A percentile compares a stretch with the other conserved stretches of the same genome.
Conservation (phyloP, 2,797 vertebrate species). For the Setipinna tenuifilis region DNA sequence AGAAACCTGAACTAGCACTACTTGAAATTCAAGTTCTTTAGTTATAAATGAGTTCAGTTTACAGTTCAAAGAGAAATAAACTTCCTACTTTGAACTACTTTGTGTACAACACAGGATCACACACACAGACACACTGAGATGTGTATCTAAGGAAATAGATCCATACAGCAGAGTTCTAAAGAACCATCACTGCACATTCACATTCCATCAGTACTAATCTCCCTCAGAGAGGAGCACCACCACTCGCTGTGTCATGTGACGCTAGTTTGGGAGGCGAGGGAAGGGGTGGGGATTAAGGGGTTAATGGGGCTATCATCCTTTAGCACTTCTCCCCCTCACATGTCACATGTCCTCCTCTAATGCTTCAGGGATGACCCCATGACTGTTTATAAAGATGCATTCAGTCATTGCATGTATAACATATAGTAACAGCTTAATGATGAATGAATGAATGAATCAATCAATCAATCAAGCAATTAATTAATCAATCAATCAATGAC, state of each 20-base stretch:
- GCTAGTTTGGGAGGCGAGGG: neutral
- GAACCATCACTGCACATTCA: neutral
- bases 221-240: neutral
- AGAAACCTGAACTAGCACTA: no score
- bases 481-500: no score
- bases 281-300: neutral
- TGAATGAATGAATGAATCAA: no score
- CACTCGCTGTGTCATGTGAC: neutral
- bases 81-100: no score
- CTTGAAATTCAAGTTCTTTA: no score
- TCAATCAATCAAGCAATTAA: no score
- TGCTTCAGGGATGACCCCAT: neutral
- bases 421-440: neutral
- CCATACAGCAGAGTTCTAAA: neutral
- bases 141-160: neutral
- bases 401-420: neutral
- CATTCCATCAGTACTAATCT: neutral
- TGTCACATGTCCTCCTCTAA: neutral
- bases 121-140: neutral
- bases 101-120: neutral
- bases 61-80: no score
- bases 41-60: no score
- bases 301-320: neutral
- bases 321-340: neutral
- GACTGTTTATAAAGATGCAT: neutral